phyloP scores from a whole-genome alignment of 2,888 invertebrate genomes.

The Trileptium ribeirensis region DNA sequence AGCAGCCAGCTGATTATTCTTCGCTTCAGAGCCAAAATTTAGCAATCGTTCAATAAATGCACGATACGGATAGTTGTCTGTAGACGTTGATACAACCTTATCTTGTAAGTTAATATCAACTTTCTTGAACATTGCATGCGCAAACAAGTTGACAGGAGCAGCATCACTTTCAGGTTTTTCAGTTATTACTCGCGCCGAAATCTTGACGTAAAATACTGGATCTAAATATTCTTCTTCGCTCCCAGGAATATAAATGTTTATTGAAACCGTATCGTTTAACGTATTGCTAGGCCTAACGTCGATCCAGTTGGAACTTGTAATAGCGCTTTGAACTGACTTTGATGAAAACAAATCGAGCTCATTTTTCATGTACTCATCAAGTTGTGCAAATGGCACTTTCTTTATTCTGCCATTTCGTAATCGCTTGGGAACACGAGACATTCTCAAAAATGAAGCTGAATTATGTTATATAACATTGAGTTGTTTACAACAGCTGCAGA shows the following conservation, averaged over 20 bases:
- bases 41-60: background rate
- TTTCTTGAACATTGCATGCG: background rate
- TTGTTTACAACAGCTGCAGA: no score
- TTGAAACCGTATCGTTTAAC: background rate
- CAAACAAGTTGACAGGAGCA: conserved; percentile 6
- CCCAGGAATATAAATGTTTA: background rate
- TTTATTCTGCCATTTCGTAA: background rate
- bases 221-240: background rate
- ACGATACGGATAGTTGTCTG: conserved; percentile 7
- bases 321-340: background rate
- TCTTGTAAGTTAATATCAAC: background rate
- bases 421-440: background rate
- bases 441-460: background rate
- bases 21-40: background rate
- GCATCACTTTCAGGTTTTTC: background rate
- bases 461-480: no score
- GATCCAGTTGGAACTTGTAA: background rate
- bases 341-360: background rate
- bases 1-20: background rate
- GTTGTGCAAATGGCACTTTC: background rate
- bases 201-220: background rate
- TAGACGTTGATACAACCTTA: background rate
- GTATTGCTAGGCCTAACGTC: background rate
- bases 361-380: background rate
- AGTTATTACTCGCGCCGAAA: background rate